Conservation (phyloP, 2,888 invertebrate species). For the Eilema griseolum region DNA sequence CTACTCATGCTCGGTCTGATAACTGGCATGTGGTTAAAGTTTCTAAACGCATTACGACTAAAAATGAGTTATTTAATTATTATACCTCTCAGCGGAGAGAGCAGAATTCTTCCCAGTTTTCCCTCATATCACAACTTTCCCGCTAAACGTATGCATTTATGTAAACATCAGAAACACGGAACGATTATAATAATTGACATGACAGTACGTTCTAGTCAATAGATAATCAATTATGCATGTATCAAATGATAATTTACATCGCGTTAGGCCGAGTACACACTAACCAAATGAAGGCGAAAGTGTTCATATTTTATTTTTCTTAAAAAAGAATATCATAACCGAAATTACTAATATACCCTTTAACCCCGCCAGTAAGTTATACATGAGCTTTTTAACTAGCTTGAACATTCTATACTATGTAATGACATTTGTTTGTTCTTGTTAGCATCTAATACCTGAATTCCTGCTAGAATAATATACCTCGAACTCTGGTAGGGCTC, state of each 20-base stretch:
- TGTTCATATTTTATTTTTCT: neutral
- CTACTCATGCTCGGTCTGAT: no score
- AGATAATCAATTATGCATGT: slow-evolving; percentile 15
- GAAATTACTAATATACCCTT: no score
- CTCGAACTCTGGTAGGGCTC: no score
- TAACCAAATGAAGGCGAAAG: neutral
- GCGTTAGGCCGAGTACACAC: neutral
- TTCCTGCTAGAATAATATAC: neutral
- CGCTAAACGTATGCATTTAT: slow-evolving; percentile 18
- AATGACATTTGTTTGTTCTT: neutral
- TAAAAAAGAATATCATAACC: no score
- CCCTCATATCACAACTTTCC: slow-evolving; percentile 24
- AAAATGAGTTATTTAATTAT: slow-evolving; percentile 2
- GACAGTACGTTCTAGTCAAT: slow-evolving; percentile 13
- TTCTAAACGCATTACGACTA: no score
- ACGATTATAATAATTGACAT: slow-evolving; percentile 16
- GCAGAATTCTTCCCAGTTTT: slow-evolving; percentile 20
- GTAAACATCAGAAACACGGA: slow-evolving; percentile 10
- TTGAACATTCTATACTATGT: no score
- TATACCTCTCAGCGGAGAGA: slow-evolving; percentile 13
- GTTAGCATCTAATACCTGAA: neutral
- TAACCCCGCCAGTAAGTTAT: no score
- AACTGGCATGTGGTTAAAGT: no score
- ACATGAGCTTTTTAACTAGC: no score
- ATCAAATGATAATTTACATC: neutral